Conservation (phyloP, 2,888 invertebrate genomes). For the Athetis lepigone region DNA sequence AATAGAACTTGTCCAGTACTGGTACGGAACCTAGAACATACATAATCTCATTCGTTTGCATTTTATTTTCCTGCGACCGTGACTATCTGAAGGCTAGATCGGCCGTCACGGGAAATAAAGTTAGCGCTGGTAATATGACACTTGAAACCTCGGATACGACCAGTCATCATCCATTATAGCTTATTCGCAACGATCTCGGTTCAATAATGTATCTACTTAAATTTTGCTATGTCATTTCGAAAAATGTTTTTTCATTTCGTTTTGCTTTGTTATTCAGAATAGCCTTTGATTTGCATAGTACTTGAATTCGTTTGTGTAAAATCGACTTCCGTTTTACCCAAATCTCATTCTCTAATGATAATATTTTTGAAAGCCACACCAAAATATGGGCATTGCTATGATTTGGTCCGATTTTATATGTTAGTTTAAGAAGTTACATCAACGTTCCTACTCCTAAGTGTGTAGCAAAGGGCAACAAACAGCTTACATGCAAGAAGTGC, state of each 20-base stretch:
- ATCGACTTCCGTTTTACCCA: too few relatives aligned
- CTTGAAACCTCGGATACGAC: conserved; percentile 67
- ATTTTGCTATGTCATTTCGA: conserved; percentile 71
- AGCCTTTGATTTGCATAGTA: conserved; percentile 32
- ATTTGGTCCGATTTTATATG: too few relatives aligned
- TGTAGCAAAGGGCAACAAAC: conserved; percentile 1
- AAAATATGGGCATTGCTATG: too few relatives aligned
- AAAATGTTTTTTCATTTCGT: conserved; percentile 58
- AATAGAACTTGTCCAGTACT: neutral
- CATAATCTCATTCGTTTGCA: conserved; percentile 44
- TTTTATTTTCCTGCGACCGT: conserved; percentile 67
- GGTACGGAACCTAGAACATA: conserved; percentile 40
- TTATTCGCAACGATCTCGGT: conserved; percentile 70
- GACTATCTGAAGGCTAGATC: conserved; percentile 69
- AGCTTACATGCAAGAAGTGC: conserved; percentile 7
- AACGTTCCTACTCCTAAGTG: neutral
- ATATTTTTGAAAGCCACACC: too few relatives aligned
- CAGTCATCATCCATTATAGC: conserved; percentile 79
- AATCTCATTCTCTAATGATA: too few relatives aligned
- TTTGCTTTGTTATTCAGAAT: conserved; percentile 40
- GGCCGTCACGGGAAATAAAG: conserved; percentile 72
- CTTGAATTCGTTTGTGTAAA: conserved; percentile 6
- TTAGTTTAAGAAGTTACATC: too few relatives aligned
- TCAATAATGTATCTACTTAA: conserved; percentile 68
- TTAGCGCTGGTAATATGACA: conserved; percentile 74